phyloP scores from a whole-genome alignment of 2,113 vertebrate genomes.

The Amphiprion percula region DNA sequence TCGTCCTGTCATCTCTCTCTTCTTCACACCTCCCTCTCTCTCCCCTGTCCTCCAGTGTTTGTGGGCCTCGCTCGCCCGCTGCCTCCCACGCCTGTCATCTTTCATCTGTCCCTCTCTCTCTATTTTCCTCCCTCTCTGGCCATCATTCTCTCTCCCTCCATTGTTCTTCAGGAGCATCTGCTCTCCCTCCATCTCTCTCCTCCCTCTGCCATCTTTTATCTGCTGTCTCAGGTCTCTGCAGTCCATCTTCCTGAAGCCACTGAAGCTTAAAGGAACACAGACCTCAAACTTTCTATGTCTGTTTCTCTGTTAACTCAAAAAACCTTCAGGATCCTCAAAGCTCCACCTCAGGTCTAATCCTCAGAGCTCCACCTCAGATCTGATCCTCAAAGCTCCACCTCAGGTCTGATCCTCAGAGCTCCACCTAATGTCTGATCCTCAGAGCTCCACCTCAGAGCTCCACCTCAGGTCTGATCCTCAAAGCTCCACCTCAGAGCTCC shows the following conservation, averaged over 20 bases:
- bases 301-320: no score
- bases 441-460: no score
- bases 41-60: slow-evolving; percentile 32
- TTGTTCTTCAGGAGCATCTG: slow-evolving; percentile 77
- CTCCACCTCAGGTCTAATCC: no score
- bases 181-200: slow-evolving; percentile 50
- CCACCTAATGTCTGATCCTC: no score
- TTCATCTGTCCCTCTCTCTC: slow-evolving; percentile 71
- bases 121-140: slow-evolving; percentile 59
- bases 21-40: slow-evolving; percentile 38
- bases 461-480: no score
- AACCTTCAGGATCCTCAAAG: no score
- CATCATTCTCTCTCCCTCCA: slow-evolving; percentile 72
- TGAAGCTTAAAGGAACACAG: slow-evolving; percentile 50
- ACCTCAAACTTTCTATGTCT: neutral
- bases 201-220: slow-evolving; percentile 66
- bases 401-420: no score
- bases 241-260: slow-evolving; percentile 58
- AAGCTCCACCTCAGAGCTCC: no score
- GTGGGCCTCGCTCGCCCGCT: slow-evolving; percentile 47
- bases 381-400: no score
- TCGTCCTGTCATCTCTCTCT: slow-evolving; percentile 72
- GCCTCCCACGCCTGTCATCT: slow-evolving; percentile 77
- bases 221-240: slow-evolving; percentile 52
- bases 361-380: no score